Evolutionary conservation across 1,140 invertebrate genomes (phyloP), one percentile per base, ranked within the genome.

Genomic region (Reticulitermes speratus): DNA sequence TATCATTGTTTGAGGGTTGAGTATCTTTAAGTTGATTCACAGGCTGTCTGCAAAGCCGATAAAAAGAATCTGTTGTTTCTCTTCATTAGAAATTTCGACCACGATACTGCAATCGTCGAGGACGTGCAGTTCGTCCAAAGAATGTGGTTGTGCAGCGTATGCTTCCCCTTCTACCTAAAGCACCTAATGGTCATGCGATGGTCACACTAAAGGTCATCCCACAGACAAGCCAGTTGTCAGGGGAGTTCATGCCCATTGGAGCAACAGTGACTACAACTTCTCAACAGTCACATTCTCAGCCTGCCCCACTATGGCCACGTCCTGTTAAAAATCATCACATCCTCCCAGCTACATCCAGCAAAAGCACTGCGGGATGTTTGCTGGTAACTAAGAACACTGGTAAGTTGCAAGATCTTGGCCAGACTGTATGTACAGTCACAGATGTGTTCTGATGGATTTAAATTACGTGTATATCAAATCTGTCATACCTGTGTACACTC

Each of bases 121-220:
- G 89, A 89, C 89, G 87, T 87, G 91, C 55, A 81, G 89, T 87
- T 32, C 90, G 92, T 52, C 91, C 91, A 48, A 92, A 93, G 88
- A 93, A 91, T 89, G 91, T 94, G 8, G 92, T 94, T 52, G 93
- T 94, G 21, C 93, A 94, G 89, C 90, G 93, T 85, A 91, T 92
- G 89, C 88, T 93, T 32, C 93, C 94, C 11, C 87, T 93, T 38
- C 89, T 92, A 44, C 91, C 92, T 23, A 92, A 93, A 86, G 89
- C 91, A 38, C 87, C 88, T 25, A 90, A 89, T 86, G 89, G 89
- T 7, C 90, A 86, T 84, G 89, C 90, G 84, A 90, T 91, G 55
- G 89, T 91, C 16, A 88, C 90, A 65, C 90, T 91, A 89, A 90
- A 90, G 87, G 90, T 91, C 30, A 89, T 91, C 21, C 85, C 85